A percentile compares a stretch with the other conserved stretches of the same genome.
Conservation (phyloP, 2,797 vertebrate species). For the Numenius phaeopus region DNA sequence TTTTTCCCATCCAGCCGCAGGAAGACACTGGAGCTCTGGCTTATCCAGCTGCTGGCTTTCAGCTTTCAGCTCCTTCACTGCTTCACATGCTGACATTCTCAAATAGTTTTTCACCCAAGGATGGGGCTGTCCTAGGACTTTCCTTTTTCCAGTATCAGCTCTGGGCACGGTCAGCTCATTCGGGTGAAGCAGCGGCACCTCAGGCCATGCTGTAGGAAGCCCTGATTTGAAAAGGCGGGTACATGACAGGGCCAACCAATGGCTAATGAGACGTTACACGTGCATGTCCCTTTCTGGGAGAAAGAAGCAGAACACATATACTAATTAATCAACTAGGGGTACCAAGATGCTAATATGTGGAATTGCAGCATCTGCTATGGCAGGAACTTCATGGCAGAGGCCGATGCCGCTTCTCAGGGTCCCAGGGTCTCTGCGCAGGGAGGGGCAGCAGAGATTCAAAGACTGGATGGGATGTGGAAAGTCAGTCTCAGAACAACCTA, state of each 20-base stretch:
- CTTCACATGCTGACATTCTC: neutral
- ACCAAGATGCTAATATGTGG: neutral
- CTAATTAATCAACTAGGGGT: neutral
- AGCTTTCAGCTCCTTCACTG: neutral
- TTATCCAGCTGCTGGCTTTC: neutral
- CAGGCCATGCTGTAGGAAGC: neutral
- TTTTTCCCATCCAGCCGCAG: neutral
- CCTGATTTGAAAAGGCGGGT: neutral
- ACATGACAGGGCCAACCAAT: neutral
- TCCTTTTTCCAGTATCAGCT: neutral
- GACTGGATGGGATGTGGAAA: neutral
- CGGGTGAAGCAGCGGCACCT: neutral
- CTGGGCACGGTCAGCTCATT: neutral
- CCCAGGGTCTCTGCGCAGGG: neutral
- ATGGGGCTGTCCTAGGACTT: neutral
- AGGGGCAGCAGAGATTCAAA: neutral
- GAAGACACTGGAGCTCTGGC: neutral
- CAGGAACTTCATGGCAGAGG: neutral
- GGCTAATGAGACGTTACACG: neutral
- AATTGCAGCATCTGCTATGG: neutral
- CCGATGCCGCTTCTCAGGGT: neutral
- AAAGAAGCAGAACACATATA: neutral
- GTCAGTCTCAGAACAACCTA: neutral
- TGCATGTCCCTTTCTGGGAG: neutral
- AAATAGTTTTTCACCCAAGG: neutral